Percentiles rank a stretch among this genome's conserved stretches.
phyloP scores from a whole-genome alignment of 2,113 vertebrate genomes.

The Pyrgilauda ruficollis region DNA sequence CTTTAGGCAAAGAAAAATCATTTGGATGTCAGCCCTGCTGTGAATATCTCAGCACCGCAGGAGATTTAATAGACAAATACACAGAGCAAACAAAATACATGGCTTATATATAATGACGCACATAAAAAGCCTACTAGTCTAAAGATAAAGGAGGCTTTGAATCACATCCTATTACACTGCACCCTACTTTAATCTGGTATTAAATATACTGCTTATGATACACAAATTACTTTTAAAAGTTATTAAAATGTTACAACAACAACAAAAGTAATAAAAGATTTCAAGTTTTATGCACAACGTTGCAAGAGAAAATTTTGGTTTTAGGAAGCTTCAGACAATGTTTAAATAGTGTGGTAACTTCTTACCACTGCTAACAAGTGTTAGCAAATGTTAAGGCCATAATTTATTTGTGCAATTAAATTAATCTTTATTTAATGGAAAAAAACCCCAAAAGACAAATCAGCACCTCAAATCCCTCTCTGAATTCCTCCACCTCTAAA shows the following conservation, averaged over 20 bases:
- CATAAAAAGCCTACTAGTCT: background rate
- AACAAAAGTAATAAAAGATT: conserved; percentile 48
- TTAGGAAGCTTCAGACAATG: conserved; percentile 29
- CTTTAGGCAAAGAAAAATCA: background rate
- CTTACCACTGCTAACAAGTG: background rate
- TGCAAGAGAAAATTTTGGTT: conserved; percentile 23
- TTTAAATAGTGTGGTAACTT: background rate
- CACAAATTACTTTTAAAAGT: background rate
- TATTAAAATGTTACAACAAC: conserved; percentile 63
- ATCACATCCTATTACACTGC: conserved; percentile 30
- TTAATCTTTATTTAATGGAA: background rate
- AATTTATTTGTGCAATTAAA: conserved; percentile 13
- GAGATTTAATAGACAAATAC: background rate
- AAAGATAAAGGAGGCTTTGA: conserved; percentile 37
- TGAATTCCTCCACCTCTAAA: rapidly evolving
- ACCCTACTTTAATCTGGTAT: conserved; percentile 42
- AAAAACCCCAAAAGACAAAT: background rate
- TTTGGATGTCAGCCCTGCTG: background rate
- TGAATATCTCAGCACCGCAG: background rate
- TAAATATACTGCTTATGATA: conserved; percentile 40
- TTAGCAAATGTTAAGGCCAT: conserved; percentile 38
- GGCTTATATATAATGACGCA: background rate
- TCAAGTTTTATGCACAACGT: conserved; percentile 71
- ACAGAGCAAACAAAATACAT: conserved; percentile 1
- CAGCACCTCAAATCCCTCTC: background rate